Percentiles rank a stretch among this genome's conserved stretches.
phyloP scores from a whole-genome alignment of 92 coral and sea anemone genomes.

The Micromussa lordhowensis region DNA sequence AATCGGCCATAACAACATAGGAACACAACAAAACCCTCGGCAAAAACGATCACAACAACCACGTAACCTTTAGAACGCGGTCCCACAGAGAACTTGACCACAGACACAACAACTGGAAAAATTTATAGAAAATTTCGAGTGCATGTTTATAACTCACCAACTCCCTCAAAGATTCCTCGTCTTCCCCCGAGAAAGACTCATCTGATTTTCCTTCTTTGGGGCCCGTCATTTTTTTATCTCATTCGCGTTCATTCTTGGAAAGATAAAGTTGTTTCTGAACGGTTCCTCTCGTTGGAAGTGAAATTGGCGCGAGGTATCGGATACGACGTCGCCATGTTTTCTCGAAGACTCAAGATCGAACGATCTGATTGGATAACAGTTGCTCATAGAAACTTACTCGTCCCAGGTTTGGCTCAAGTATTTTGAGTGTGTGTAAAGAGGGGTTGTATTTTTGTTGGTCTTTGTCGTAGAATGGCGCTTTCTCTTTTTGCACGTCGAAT shows the following conservation, averaged over 20 bases:
- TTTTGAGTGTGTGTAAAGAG: background rate
- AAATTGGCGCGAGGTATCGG: conserved; percentile 5
- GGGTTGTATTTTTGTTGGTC: background rate
- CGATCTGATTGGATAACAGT: conserved; percentile 78
- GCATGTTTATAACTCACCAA: conserved; percentile 49
- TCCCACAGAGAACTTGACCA: background rate
- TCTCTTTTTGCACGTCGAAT: conserved; percentile 20
- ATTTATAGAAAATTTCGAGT: background rate
- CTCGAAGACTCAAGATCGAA: conserved; percentile 71
- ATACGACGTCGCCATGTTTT: conserved; percentile 34
- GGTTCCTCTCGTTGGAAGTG: background rate
- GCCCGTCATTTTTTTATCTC: conserved; percentile 60
- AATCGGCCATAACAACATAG: background rate
- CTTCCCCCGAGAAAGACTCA: conserved; percentile 66
- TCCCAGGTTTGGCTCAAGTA: conserved; percentile 28
- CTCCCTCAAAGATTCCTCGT: conserved; percentile 79
- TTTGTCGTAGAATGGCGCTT: conserved; percentile 15
- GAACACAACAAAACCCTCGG: background rate
- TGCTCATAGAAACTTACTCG: conserved; percentile 69
- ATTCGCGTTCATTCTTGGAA: background rate
- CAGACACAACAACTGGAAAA: background rate
- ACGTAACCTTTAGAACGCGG: background rate
- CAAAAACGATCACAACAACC: background rate
- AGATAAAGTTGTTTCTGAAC: background rate
- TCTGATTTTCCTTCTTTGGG: conserved; percentile 48